Conservation (phyloP, 2,888 invertebrate species). For the Ophion costatus region DNA sequence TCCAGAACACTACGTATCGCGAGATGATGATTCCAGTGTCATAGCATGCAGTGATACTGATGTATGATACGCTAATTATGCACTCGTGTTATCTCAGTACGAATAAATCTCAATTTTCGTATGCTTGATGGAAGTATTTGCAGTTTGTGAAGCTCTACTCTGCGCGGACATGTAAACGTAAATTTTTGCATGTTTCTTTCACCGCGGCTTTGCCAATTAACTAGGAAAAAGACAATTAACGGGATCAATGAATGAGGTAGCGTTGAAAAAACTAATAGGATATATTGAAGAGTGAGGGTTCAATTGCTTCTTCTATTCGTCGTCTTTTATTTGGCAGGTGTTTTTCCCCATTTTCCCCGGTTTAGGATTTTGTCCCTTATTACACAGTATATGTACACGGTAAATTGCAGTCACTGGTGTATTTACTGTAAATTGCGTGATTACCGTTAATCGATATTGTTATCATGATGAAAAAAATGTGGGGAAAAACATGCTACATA, state of each 20-base stretch:
- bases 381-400: background rate
- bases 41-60: conserved; percentile 2
- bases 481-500: background rate
- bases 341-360: background rate
- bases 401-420: background rate
- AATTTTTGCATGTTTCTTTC: background rate
- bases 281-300: background rate
- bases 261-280: background rate
- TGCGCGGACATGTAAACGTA: background rate
- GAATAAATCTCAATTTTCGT: background rate
- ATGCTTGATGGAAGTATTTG: background rate
- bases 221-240: background rate
- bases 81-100: background rate
- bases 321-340: background rate
- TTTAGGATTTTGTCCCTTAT: background rate
- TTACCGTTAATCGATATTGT: background rate
- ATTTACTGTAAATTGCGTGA: background rate
- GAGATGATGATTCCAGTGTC: background rate
- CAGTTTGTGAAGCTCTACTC: background rate
- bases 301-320: background rate
- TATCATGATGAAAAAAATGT: background rate
- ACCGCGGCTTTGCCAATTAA: background rate
- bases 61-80: background rate
- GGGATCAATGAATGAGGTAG: background rate
- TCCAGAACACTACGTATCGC: background rate